Conservation (phyloP, 2,888 invertebrate genomes). For the Hemithea aestivaria region DNA sequence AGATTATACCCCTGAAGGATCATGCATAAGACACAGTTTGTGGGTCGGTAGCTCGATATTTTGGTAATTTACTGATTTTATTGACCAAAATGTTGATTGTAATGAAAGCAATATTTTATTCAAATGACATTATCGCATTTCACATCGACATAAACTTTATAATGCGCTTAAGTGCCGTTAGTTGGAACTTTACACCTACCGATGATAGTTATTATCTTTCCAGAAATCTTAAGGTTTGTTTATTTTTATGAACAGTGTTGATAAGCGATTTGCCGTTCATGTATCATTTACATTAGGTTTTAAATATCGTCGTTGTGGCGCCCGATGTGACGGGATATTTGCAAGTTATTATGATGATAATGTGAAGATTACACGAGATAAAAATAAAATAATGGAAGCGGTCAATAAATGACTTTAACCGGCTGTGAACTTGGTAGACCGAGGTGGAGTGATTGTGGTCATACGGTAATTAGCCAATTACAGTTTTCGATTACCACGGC, state of each 20-base stretch:
- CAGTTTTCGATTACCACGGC: constrained; percentile 64
- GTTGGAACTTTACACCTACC: constrained; percentile 22
- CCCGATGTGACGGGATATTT: constrained; percentile 21
- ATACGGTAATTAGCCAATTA: constrained; percentile 57
- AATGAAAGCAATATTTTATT: constrained; percentile 12
- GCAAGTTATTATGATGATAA: constrained; percentile 13
- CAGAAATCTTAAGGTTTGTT: constrained; percentile 28
- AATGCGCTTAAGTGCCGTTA: constrained; percentile 20
- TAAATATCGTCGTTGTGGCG: constrained; percentile 33
- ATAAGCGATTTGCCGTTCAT: constrained; percentile 39
- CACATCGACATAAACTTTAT: constrained; percentile 20
- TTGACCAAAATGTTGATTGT: constrained; percentile 8
- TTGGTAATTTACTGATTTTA: constrained; percentile 11
- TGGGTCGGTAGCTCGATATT: constrained; percentile 3
- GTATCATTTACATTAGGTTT: constrained; percentile 38
- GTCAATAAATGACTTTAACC: constrained; percentile 33
- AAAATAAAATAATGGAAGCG: constrained; percentile 16
- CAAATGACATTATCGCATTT: constrained; percentile 17
- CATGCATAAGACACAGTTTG: no score
- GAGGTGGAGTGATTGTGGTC: constrained; percentile 34
- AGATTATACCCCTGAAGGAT: no score
- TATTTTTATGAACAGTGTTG: constrained; percentile 38
- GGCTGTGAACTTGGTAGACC: constrained; percentile 12
- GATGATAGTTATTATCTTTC: constrained; percentile 27
- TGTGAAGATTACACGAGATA: constrained; percentile 11